Conservation (phyloP, 1,140 invertebrate genomes). For the Cyphomyrmex costatus region DNA sequence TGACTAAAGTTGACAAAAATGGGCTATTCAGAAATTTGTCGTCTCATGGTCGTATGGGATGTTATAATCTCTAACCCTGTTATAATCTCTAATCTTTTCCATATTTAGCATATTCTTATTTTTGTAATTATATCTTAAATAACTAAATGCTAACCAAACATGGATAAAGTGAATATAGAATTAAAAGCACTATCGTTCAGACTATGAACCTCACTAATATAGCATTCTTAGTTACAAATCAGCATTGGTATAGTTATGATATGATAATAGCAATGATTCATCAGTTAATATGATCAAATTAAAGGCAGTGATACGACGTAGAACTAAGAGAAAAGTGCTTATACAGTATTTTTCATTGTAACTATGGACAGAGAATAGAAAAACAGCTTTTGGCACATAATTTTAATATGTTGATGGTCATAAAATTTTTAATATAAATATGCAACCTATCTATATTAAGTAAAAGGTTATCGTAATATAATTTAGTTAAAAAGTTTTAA, state of each 20-base stretch:
- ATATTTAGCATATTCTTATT: not conserved
- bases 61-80: too few relatives aligned
- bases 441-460: not conserved
- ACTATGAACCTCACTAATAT: not conserved
- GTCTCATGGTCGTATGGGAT: too few relatives aligned
- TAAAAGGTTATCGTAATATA: not conserved
- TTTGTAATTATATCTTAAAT: not conserved
- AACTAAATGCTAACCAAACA: not conserved
- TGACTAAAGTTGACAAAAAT: too few relatives aligned
- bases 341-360: not conserved
- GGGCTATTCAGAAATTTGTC: too few relatives aligned
- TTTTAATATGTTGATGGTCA: not conserved
- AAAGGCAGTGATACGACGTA: conserved; percentile 63
- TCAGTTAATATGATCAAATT: conserved; percentile 77
- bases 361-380: not conserved
- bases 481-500: not conserved
- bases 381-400: not conserved
- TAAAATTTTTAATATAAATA: not conserved
- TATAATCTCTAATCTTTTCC: too few relatives aligned
- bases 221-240: conserved; percentile 35
- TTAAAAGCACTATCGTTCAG: not conserved
- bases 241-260: conserved; percentile 25
- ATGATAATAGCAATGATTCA: conserved; percentile 79
- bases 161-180: not conserved
- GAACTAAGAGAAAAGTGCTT: conserved; percentile 33